Percentiles rank a stretch among this genome's conserved stretches.
Evolutionary conservation across 2,113 vertebrate genomes (phyloP).

Genomic region (Origma solitaria): DNA sequence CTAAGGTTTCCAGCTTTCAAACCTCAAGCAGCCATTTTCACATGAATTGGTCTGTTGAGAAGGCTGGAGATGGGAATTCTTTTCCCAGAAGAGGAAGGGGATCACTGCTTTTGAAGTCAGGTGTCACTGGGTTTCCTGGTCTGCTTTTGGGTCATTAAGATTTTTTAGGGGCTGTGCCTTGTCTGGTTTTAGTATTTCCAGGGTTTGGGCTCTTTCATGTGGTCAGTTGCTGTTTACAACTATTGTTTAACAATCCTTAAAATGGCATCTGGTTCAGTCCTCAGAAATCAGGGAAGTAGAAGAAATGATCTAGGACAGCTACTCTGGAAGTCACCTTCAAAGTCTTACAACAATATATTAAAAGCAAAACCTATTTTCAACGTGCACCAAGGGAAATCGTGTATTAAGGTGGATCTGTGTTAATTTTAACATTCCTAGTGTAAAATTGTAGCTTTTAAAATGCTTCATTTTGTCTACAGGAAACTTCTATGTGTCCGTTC

Average conservation of each 20-base stretch:
- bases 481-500: neutral
- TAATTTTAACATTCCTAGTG: neutral
- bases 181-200: neutral
- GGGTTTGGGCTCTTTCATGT: neutral
- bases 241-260: neutral
- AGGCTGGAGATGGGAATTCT: neutral
- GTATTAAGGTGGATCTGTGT: neutral
- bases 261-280: neutral
- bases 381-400: neutral
- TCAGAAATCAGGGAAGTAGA: neutral
- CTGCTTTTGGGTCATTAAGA: neutral
- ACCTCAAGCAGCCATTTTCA: neutral
- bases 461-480: neutral
- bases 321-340: slow-evolving; percentile 16
- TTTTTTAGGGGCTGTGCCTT: neutral
- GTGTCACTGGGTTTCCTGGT: neutral
- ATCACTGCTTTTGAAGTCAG: neutral
- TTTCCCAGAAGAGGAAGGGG: neutral
- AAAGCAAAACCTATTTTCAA: slow-evolving; percentile 2
- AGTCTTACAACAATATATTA: neutral
- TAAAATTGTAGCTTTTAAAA: neutral
- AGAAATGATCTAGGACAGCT: neutral
- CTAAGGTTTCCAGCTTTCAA: neutral
- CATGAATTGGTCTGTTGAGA: neutral
- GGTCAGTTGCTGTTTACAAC: neutral